Evolutionary conservation across 2,797 vertebrate genomes (phyloP).

Genomic region (Phalloptychus januarius): DNA sequence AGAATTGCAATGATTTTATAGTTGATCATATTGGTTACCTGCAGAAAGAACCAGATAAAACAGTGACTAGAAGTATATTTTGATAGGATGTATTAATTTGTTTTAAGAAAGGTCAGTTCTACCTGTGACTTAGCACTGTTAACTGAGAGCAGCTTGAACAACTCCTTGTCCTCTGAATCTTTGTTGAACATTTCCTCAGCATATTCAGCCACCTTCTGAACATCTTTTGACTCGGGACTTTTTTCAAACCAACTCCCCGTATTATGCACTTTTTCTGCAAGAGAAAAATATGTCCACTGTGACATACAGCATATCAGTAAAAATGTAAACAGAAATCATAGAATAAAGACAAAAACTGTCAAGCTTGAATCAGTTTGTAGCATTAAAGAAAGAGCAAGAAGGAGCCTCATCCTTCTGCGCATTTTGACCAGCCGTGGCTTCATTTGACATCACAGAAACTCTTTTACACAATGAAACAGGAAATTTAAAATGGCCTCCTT

Average conservation of each 20-base stretch:
- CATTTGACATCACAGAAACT: neutral
- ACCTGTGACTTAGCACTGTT: slow-evolving; percentile 56
- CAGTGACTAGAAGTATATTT: neutral
- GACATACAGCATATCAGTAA: neutral
- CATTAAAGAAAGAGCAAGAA: too few relatives aligned
- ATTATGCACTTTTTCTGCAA: slow-evolving; percentile 26
- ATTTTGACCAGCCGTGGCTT: neutral
- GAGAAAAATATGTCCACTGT: neutral
- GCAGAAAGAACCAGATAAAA: neutral
- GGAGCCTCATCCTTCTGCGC: neutral
- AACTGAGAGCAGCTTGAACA: slow-evolving; percentile 63
- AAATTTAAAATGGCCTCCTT: neutral
- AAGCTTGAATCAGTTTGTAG: neutral
- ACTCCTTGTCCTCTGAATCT: slow-evolving; percentile 42
- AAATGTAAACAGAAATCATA: too few relatives aligned
- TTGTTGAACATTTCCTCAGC: slow-evolving; percentile 60
- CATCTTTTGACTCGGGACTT: slow-evolving; percentile 26
- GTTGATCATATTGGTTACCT: slow-evolving; percentile 67
- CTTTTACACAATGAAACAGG: neutral
- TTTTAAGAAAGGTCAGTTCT: neutral
- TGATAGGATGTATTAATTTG: neutral
- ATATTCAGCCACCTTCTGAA: slow-evolving; percentile 39
- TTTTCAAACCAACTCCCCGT: slow-evolving; percentile 57
- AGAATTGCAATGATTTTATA: slow-evolving; percentile 56
- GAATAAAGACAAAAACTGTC: neutral